A percentile compares a stretch with the other conserved stretches of the same genome.
Conservation (phyloP, 2,797 vertebrate species). For the Tragelaphus eurycerus region DNA sequence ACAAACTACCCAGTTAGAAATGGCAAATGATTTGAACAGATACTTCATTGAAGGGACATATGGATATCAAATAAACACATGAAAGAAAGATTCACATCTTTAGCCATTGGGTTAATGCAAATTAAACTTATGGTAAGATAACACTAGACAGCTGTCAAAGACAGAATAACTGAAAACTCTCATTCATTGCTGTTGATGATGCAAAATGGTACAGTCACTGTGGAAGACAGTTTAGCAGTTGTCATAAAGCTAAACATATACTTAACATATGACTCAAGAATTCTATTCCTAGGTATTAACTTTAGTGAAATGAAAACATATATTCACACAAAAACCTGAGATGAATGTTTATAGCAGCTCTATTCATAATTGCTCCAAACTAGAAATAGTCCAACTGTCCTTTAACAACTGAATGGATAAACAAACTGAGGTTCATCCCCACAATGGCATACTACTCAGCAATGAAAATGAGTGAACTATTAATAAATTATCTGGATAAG, state of each 20-base stretch:
- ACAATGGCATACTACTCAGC: background rate
- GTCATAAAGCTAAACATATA: background rate
- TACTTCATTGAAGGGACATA: background rate
- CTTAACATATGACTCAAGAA: background rate
- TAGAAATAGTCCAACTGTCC: background rate
- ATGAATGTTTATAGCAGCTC: background rate
- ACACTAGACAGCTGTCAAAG: background rate
- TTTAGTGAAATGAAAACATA: slow-evolving; percentile 1
- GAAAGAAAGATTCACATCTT: background rate
- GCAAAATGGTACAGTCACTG: background rate
- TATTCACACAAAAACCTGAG: background rate
- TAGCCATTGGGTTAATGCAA: background rate
- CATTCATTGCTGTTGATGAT: background rate
- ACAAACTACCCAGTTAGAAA: background rate
- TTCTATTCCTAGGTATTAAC: background rate
- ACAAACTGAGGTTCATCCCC: background rate
- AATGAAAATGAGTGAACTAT: background rate
- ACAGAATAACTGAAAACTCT: background rate
- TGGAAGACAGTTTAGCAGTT: background rate
- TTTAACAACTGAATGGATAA: background rate
- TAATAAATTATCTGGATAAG: background rate
- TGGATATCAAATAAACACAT: background rate
- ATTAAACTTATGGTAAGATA: background rate
- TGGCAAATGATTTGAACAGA: background rate
- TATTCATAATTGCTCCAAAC: background rate